Evolutionary conservation across 2,888 invertebrate genomes (phyloP).

Genomic region (Camponotus fellah): DNA sequence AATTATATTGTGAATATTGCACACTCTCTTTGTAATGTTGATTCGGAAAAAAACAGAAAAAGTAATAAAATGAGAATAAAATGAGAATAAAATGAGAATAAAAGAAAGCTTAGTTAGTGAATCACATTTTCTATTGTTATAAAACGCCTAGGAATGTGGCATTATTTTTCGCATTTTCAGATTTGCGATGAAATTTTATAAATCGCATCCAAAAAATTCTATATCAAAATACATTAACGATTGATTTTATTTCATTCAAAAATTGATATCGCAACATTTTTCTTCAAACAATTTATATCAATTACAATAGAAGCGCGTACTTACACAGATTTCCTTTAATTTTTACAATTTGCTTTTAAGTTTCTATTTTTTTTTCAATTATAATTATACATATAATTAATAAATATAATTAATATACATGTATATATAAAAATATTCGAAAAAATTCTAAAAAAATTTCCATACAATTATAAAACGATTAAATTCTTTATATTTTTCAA

Average conservation of each 20-base stretch:
- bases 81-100: neutral
- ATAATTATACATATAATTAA: too few relatives aligned
- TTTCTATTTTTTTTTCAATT: neutral
- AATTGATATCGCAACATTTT: neutral
- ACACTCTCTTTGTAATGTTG: neutral
- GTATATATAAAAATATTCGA: neutral
- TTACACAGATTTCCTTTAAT: neutral
- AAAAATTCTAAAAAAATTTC: neutral
- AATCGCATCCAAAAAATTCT: neutral
- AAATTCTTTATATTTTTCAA: neutral
- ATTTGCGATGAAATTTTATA: neutral
- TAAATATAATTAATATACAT: neutral
- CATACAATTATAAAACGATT: neutral
- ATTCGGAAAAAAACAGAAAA: neutral
- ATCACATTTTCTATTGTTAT: constrained; percentile 8
- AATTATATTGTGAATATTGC: neutral
- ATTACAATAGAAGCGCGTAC: neutral
- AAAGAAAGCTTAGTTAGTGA: neutral
- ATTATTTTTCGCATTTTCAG: constrained; percentile 1
- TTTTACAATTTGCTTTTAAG: neutral
- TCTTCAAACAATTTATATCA: neutral
- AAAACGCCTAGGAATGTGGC: neutral
- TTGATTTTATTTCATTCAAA: neutral
- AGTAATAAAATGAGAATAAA: neutral
- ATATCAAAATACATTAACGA: too few relatives aligned